Conservation (phyloP, 2,113 vertebrate species). For the Malurus elegans region DNA sequence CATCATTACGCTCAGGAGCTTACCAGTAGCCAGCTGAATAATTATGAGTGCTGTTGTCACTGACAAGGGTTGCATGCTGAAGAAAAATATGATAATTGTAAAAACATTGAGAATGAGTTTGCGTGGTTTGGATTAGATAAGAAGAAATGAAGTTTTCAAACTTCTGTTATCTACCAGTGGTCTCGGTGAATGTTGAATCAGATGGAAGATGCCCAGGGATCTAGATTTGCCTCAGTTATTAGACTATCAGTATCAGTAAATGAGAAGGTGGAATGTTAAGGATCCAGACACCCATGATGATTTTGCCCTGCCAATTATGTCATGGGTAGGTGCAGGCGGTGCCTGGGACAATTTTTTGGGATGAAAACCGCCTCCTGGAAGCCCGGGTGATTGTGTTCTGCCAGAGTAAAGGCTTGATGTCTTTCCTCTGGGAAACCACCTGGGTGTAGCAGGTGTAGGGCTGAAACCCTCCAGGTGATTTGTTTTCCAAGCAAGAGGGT, state of each 20-base stretch:
- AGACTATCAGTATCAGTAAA: not conserved
- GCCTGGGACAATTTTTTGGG: not conserved
- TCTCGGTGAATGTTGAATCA: not conserved
- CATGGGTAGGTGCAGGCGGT: fast-evolving
- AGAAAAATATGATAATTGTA: not conserved
- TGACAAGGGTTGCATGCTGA: not conserved
- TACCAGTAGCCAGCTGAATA: not conserved
- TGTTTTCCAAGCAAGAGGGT: not conserved
- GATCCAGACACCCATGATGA: fast-evolving
- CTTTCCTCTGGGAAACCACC: not conserved
- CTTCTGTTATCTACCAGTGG: not conserved
- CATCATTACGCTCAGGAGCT: not conserved
- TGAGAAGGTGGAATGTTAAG: not conserved
- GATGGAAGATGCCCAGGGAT: not conserved
- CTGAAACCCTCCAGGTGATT: not conserved
- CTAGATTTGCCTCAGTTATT: not conserved
- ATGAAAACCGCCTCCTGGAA: not conserved
- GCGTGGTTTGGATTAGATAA: not conserved
- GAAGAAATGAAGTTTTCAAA: not conserved
- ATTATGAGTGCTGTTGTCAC: not conserved
- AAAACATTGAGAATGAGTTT: not conserved
- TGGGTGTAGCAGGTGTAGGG: not conserved
- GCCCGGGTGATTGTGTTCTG: not conserved
- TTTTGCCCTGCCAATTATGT: not conserved
- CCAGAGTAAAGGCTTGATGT: not conserved